Conservation (phyloP, 92 coral and sea anemone species). For the Epizoanthus rinbou region DNA sequence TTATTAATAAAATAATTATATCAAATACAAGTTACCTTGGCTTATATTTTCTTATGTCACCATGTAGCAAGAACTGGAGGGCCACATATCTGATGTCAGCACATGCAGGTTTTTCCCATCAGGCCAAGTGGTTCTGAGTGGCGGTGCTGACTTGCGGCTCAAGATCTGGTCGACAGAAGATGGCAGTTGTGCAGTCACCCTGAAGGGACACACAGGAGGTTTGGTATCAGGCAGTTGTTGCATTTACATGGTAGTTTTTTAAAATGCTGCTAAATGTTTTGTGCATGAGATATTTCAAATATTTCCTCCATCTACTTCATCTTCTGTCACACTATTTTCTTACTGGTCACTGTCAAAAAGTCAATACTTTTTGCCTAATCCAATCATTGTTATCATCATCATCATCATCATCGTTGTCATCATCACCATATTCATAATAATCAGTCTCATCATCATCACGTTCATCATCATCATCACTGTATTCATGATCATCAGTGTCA, state of each 20-base stretch:
- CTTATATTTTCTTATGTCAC: conserved; percentile 4
- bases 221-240: background rate
- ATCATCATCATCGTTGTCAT: too few species aligned
- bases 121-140: conserved; percentile 91
- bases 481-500: too few species aligned
- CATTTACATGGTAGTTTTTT: background rate
- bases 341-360: too few species aligned
- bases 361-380: too few species aligned
- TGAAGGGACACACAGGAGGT: conserved; percentile 94
- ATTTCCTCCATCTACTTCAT: too few species aligned
- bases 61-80: conserved; percentile 83
- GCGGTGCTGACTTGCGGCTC: conserved; percentile 90
- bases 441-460: too few species aligned
- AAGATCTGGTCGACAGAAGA: conserved; percentile 97
- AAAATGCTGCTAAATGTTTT: background rate
- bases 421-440: too few species aligned
- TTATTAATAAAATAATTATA: background rate
- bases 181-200: conserved; percentile 91
- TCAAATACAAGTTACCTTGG: background rate
- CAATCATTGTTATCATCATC: too few species aligned
- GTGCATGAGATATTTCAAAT: background rate
- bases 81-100: conserved; percentile 89
- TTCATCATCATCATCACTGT: too few species aligned
- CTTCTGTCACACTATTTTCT: too few species aligned
- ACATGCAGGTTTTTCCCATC: conserved; percentile 95